Percentiles rank a stretch among this genome's conserved stretches.
These are phyloP conservation scores for Pantherophis vulpinus DNA, from an alignment of 2,797 vertebrate genomes.

Conservation along the genomic window DNA sequence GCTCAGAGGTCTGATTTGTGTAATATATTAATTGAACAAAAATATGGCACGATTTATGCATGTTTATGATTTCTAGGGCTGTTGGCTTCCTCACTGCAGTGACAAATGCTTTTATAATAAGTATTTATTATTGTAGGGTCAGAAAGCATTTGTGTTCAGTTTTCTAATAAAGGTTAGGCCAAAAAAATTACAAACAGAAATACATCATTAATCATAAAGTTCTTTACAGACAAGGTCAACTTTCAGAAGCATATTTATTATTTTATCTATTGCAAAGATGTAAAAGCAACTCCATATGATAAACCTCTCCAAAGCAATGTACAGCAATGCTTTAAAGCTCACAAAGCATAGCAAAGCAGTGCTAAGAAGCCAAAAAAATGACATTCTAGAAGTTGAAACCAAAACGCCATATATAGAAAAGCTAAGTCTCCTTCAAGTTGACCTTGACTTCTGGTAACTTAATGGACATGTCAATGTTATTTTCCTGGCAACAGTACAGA, in stretches of 20 bases:
- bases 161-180: slow-evolving; percentile 16
- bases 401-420: not conserved
- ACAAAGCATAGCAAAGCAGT: not conserved
- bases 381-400: not conserved
- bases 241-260: not conserved
- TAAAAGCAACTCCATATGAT: not conserved
- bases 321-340: not conserved
- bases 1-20: not conserved
- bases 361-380: not conserved
- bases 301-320: not conserved
- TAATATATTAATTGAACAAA: not conserved
- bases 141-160: slow-evolving; percentile 13
- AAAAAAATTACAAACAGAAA: not conserved
- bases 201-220: slow-evolving; percentile 4
- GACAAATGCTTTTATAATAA: slow-evolving; percentile 30
- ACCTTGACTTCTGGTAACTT: not conserved
- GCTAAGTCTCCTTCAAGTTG: not conserved
- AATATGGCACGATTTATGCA: not conserved
- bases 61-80: slow-evolving; percentile 27
- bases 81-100: slow-evolving; percentile 7
- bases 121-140: slow-evolving; percentile 35
- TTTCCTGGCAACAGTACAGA: not conserved
- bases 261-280: not conserved
- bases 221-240: not conserved
- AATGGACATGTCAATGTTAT: not conserved